A percentile compares a stretch with the other conserved stretches of the same genome.
Conservation (phyloP, 2,113 vertebrate species). For the Trichomycterus rosablanca region DNA sequence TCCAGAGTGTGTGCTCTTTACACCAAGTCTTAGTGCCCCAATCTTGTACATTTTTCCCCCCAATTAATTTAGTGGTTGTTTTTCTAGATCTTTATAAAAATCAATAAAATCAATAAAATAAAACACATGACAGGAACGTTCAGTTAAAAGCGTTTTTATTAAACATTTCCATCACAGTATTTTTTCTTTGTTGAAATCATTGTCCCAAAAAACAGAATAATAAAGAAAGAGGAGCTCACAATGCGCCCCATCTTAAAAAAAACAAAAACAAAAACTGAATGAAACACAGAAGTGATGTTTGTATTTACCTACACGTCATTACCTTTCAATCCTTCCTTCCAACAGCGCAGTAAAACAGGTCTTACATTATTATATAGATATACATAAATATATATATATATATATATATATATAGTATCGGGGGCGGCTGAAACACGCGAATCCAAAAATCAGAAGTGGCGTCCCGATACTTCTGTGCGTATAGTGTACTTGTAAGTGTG, state of each 20-base stretch:
- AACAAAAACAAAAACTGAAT: too few relatives aligned
- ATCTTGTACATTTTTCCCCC: too few relatives aligned
- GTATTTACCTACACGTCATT: conserved; percentile 20
- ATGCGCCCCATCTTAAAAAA: background rate
- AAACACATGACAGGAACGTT: conserved; percentile 4
- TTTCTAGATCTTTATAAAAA: too few relatives aligned
- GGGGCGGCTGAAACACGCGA: too few relatives aligned
- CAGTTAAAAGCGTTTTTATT: conserved; percentile 50
- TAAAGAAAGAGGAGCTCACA: background rate
- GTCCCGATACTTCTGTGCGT: too few relatives aligned
- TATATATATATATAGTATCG: too few relatives aligned
- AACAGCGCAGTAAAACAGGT: conserved; percentile 42
- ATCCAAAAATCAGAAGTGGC: too few relatives aligned
- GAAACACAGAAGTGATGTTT: background rate
- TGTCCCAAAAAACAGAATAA: conserved; percentile 54
- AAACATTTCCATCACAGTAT: conserved; percentile 65
- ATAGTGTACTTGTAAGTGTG: too few relatives aligned
- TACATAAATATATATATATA: conserved; percentile 61
- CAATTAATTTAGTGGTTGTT: too few relatives aligned
- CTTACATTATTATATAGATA: conserved; percentile 54
- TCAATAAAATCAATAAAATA: too few relatives aligned
- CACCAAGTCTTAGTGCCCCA: too few relatives aligned
- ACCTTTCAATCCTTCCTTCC: conserved; percentile 30
- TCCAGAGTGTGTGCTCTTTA: too few relatives aligned
- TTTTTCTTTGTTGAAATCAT: conserved; percentile 58